These are phyloP conservation scores for Gallinago paraguaiae DNA, from an alignment of 2,113 vertebrate genomes.

Conservation along the genomic window DNA sequence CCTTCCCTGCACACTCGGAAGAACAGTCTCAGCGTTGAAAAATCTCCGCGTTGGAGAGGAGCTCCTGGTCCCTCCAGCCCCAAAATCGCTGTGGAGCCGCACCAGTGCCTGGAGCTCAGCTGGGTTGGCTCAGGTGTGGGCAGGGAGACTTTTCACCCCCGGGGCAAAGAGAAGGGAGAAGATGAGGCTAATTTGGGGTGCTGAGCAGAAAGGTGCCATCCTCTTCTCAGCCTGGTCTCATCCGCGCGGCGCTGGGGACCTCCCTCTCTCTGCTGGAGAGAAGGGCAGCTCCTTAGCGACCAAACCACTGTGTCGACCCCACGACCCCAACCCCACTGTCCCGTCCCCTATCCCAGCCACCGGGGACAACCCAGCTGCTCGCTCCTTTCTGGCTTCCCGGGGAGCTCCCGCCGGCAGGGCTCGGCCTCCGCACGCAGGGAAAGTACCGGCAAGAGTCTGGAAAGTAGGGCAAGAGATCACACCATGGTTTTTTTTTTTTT, in stretches of 20 bases:
- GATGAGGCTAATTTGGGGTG: not conserved
- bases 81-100: not conserved
- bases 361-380: not conserved
- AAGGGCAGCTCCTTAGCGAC: not conserved
- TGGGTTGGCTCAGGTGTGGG: not conserved
- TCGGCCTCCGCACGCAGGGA: not conserved
- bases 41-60: not conserved
- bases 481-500: not conserved
- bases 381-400: not conserved
- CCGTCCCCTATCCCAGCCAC: not conserved
- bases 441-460: constrained; percentile 47
- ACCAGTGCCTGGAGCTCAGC: accelerated
- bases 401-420: not conserved
- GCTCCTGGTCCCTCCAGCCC: not conserved
- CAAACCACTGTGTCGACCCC: not conserved
- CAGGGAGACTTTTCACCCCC: not conserved
- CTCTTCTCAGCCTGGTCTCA: not conserved
- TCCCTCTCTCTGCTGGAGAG: not conserved
- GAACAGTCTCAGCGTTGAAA: not conserved
- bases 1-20: not conserved
- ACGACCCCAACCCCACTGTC: not conserved
- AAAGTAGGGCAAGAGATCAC: constrained; percentile 63
- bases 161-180: not conserved
- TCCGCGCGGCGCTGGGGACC: not conserved
- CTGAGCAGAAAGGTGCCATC: not conserved